These are phyloP conservation scores for Zeuzera pyrina DNA, from an alignment of 2,888 invertebrate genomes.

Conservation along the genomic window DNA sequence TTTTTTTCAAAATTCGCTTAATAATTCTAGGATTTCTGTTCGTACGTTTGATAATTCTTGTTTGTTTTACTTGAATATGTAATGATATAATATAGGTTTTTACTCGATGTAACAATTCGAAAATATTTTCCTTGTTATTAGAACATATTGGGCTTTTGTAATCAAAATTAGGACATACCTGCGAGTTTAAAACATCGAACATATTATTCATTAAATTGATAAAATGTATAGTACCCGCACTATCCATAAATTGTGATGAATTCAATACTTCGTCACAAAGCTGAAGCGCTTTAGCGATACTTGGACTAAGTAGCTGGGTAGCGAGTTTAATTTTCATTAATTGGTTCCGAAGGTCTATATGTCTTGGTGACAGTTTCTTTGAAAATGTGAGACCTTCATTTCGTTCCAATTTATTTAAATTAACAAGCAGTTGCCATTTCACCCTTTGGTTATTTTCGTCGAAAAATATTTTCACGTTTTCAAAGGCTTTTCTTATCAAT, in stretches of 20 bases:
- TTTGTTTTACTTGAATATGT: neutral
- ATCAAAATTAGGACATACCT: neutral
- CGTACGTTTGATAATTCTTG: neutral
- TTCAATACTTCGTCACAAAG: slow-evolving; percentile 1
- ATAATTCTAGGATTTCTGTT: neutral
- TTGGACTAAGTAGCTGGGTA: neutral
- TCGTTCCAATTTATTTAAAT: neutral
- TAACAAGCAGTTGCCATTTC: slow-evolving; percentile 2
- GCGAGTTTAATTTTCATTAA: neutral
- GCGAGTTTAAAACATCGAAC: neutral
- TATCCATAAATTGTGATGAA: slow-evolving; percentile 1
- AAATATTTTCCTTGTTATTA: neutral
- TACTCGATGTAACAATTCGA: neutral
- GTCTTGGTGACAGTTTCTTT: slow-evolving; percentile 1
- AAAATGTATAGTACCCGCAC: slow-evolving; percentile 1
- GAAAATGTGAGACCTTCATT: neutral
- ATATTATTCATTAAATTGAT: slow-evolving; percentile 1
- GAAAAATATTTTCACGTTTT: slow-evolving; percentile 5
- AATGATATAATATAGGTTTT: neutral
- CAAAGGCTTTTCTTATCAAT: neutral
- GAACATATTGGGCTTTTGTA: neutral
- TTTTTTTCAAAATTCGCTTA: neutral
- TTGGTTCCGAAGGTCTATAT: slow-evolving; percentile 1
- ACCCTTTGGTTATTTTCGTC: neutral
- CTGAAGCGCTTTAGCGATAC: neutral